Base-by-base conservation (phyloP, 2,797 vertebrate species). In the Poeciliopsis presidionis region DNA sequence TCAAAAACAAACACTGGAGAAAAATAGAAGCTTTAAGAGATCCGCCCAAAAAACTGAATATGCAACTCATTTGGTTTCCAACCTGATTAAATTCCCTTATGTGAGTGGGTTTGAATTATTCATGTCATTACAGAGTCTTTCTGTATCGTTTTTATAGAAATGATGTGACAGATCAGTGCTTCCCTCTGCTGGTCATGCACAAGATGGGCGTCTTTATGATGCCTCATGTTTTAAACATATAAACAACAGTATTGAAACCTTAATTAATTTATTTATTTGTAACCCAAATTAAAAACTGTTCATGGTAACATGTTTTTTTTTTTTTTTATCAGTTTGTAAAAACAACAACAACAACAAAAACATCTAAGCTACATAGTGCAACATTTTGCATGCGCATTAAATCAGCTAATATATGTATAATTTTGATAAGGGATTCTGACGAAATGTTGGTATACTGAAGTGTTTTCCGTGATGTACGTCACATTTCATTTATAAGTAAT, bases 141-240 rank as follows among this genome's bases (percentile, higher is more conserved):
- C 22, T 18, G 72, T 47, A 55, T 73, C 63, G 72, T 7, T 67
- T 45, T 43, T 28, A 7, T 13, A 45, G 12, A 45, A 70, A 70
- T 13, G 1, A 45, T 70, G 9, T n/a, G 7, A 47, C 13, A 79
- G 81, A 70, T 13, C 43, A 80, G 25, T 92, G 81, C 87, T 84
- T 72, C 94, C 86, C 87, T 91, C 94, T 94, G 80, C 85, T 93
- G 93, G 93, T 81, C 28, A 39, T 61, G 2, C 30, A 7, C 70
- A 49, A 72, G 53, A 81, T 75, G 3, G 14, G 12, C 16, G 25
- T 4, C 3, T 13, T 5, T 28, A 9, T 65, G 73, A 74, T 33
- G 2, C 9, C n/a, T 28, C 20, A 13, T 39, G 2, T 61, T 7
- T 74, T 25, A n/a, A 1, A 28, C 30, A 20, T 41, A 28, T 11